Percentiles rank a stretch among this genome's conserved stretches.
Evolutionary conservation across 2,113 vertebrate genomes (phyloP).

Genomic region (Nothoprocta perdicaria): DNA sequence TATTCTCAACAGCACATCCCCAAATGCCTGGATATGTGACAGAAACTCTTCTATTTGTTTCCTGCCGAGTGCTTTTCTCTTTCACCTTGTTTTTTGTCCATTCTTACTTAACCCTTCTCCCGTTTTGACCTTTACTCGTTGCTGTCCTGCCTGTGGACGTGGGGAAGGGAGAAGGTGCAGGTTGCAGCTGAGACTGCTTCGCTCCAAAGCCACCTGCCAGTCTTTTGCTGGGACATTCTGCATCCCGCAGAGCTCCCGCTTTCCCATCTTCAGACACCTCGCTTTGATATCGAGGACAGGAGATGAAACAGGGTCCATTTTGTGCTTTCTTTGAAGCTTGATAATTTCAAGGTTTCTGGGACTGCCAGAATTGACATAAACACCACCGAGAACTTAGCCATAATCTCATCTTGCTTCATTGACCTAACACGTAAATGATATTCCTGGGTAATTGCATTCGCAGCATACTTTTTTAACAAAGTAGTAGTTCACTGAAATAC

Average conservation of each 20-base stretch:
- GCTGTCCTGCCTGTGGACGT: fast-evolving
- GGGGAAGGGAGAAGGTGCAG: background rate
- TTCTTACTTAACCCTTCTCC: background rate
- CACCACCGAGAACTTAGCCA: background rate
- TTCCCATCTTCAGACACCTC: background rate
- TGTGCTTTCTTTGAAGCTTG: background rate
- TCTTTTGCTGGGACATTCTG: background rate
- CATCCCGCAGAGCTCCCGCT: fast-evolving
- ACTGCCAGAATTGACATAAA: background rate
- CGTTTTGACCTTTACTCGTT: fast-evolving
- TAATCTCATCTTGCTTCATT: background rate
- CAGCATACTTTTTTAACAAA: background rate
- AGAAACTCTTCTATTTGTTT: background rate
- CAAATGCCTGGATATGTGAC: background rate
- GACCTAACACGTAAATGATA: background rate
- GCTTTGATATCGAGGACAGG: background rate
- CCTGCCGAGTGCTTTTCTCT: background rate
- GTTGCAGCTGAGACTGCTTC: background rate
- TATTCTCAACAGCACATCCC: background rate
- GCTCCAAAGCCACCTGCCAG: background rate
- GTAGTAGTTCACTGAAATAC: background rate
- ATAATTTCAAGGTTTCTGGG: background rate
- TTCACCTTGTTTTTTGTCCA: background rate
- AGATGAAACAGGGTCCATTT: background rate
- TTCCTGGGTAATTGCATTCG: background rate